Conservation (phyloP, 2,113 vertebrate genomes). For the Zosterops pallidus region DNA sequence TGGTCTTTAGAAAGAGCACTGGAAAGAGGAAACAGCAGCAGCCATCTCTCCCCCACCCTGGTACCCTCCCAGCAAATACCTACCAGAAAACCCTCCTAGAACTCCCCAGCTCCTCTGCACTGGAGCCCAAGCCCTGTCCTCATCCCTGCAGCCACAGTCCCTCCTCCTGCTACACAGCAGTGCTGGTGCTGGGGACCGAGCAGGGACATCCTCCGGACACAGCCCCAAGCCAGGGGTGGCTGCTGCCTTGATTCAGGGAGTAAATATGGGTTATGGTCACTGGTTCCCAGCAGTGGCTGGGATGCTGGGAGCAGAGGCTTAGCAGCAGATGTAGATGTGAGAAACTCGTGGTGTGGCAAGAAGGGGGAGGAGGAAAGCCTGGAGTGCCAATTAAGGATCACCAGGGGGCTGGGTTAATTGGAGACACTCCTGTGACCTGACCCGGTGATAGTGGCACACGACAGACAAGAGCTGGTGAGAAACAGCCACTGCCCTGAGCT, state of each 20-base stretch:
- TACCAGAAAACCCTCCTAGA: background rate
- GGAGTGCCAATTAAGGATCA: constrained; percentile 4
- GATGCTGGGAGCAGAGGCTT: background rate
- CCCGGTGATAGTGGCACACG: fast-evolving
- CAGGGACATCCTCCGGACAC: background rate
- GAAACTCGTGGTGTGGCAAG: background rate
- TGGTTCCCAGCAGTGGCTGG: background rate
- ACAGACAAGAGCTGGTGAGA: background rate
- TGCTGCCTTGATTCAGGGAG: background rate
- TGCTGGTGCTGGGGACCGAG: background rate
- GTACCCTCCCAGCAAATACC: background rate
- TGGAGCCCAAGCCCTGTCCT: background rate
- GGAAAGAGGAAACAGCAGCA: background rate
- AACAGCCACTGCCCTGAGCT: background rate
- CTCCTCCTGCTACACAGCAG: background rate
- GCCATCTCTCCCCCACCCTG: background rate
- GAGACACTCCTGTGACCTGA: constrained; percentile 31
- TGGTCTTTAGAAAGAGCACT: background rate
- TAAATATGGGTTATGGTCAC: background rate
- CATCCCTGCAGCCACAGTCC: background rate
- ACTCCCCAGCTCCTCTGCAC: background rate
- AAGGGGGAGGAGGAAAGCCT: background rate
- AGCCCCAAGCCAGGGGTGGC: background rate
- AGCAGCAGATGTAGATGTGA: background rate
- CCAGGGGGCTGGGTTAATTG: constrained; percentile 11